phyloP scores from a whole-genome alignment of 2,888 invertebrate species.

The Podabrus alpinus region DNA sequence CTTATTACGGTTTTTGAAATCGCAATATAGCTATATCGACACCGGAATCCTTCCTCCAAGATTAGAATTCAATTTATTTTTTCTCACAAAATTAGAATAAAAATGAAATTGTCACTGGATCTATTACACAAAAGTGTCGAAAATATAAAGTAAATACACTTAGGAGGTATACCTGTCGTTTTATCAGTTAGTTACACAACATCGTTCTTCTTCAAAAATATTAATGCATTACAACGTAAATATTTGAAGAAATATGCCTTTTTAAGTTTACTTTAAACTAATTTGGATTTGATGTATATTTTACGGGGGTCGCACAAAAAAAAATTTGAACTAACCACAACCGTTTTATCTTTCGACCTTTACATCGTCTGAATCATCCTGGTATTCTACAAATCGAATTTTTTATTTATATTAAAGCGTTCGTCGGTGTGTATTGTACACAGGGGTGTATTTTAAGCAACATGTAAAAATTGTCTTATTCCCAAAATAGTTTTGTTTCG shows the following conservation, averaged over 20 bases:
- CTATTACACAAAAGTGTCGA: not conserved
- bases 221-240: not conserved
- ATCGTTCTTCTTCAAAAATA: not conserved
- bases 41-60: not conserved
- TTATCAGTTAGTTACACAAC: not conserved
- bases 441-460: conserved; percentile 21
- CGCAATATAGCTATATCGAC: not conserved
- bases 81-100: not conserved
- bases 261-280: not conserved
- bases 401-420: not conserved
- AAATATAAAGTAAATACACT: not conserved
- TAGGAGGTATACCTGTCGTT: not conserved
- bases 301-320: not conserved
- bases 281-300: not conserved
- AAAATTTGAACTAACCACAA: not conserved
- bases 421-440: not conserved
- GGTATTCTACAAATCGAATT: not conserved
- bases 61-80: not conserved
- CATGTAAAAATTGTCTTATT: conserved; percentile 27
- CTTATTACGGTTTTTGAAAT: not conserved
- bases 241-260: not conserved
- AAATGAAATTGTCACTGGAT: not conserved
- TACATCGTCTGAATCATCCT: not conserved
- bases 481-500: conserved; percentile 9
- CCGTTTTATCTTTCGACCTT: too few species aligned